A percentile compares a stretch with the other conserved stretches of the same genome.
Conservation (phyloP, 2,113 vertebrate species). For the Picathartes gymnocephalus region DNA sequence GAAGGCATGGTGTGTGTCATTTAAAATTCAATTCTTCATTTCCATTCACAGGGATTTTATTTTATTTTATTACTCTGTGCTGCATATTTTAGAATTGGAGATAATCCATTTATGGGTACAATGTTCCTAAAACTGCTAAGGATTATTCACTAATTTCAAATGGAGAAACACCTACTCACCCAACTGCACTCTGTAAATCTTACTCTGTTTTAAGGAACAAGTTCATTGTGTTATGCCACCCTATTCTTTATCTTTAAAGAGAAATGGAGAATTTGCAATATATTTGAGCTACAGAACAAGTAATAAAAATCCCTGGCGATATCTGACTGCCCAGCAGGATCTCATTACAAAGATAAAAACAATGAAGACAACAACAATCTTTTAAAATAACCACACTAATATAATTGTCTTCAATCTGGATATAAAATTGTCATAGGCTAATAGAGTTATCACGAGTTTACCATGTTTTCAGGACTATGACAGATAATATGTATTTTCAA, state of each 20-base stretch:
- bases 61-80: background rate
- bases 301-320: background rate
- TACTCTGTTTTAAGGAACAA: background rate
- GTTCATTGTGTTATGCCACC: background rate
- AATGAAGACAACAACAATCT: fast-evolving
- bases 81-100: background rate
- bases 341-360: background rate
- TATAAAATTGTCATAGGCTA: background rate
- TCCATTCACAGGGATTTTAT: background rate
- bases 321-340: background rate
- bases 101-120: background rate
- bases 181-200: background rate
- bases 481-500: background rate
- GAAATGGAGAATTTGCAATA: background rate
- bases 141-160: background rate
- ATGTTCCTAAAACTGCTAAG: background rate
- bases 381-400: background rate
- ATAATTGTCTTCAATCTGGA: background rate
- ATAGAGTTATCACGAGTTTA: background rate
- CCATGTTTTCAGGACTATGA: background rate
- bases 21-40: background rate
- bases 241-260: background rate
- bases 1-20: background rate
- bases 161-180: background rate
- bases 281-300: background rate